These are phyloP conservation scores for Diarsia dahlii DNA, from an alignment of 2,888 invertebrate genomes.

Conservation along the genomic window DNA sequence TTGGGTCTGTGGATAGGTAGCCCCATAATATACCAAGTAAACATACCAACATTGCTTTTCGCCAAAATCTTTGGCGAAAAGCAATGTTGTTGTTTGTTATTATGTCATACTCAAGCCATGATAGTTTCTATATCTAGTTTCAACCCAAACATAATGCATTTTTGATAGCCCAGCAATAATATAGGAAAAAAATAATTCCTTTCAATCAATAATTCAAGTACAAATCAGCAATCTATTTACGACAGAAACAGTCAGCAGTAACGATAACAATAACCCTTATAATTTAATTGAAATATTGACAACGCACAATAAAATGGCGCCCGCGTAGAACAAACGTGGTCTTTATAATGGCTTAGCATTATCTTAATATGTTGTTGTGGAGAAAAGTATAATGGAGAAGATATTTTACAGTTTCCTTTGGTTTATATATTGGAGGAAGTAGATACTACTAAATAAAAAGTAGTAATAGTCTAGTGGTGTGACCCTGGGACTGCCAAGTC, in stretches of 20 bases:
- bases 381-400: constrained; percentile 7
- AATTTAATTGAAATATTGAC: constrained; percentile 28
- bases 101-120: background rate
- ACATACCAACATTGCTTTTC: too few species aligned
- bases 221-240: constrained; percentile 24
- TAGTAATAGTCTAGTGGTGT: too few species aligned
- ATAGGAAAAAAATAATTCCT: background rate
- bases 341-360: constrained; percentile 19
- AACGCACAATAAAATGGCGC: constrained; percentile 19
- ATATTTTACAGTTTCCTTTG: constrained; percentile 7
- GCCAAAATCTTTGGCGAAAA: background rate
- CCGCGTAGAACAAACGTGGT: constrained; percentile 16
- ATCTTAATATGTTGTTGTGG: constrained; percentile 37
- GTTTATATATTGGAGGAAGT: background rate
- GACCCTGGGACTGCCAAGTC: too few species aligned
- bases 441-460: background rate
- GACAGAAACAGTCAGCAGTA: constrained; percentile 11
- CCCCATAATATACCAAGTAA: too few species aligned
- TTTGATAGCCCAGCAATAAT: background rate
- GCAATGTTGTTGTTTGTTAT: background rate
- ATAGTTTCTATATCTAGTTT: background rate
- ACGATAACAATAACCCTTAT: background rate
- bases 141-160: background rate
- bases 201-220: background rate
- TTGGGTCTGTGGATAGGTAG: too few species aligned